Percentiles rank a stretch among this genome's conserved stretches.
These are phyloP conservation scores for Halocaridina rubra DNA, from an alignment of 2,888 invertebrate species.

Conservation along the genomic window DNA sequence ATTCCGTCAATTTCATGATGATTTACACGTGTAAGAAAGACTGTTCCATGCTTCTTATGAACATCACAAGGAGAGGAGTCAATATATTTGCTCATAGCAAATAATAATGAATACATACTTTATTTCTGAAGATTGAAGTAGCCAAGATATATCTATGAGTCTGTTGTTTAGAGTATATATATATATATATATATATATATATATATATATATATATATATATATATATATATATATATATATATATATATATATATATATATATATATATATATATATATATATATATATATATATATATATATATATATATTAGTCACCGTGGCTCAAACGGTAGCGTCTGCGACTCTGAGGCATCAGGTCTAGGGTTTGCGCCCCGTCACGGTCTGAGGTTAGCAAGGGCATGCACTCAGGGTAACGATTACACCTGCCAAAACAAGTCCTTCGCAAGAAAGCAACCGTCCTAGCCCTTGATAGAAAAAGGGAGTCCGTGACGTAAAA, in stretches of 20 bases:
- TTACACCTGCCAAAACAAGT: too few species aligned
- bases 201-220: constrained; percentile 2
- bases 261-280: constrained; percentile 12
- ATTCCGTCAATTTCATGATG: too few species aligned
- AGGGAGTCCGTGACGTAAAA: too few species aligned
- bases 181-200: constrained; percentile 3
- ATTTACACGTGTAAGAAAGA: too few species aligned
- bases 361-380: too few species aligned
- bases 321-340: too few species aligned
- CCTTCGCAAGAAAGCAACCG: too few species aligned
- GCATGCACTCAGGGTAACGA: too few species aligned
- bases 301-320: neutral
- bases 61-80: neutral
- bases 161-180: neutral
- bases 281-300: constrained; percentile 13
- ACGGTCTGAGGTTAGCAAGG: too few species aligned
- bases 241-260: constrained; percentile 1
- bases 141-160: neutral
- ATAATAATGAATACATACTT: neutral
- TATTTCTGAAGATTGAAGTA: neutral
- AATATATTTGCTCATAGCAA: neutral
- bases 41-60: too few species aligned
- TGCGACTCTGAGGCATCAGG: too few species aligned
- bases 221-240: constrained; percentile 11
- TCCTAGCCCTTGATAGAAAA: too few species aligned